A percentile compares a stretch with the other conserved stretches of the same genome.
phyloP scores from a whole-genome alignment of 1,140 invertebrate species.

The Ceratoteleas bidentatus region DNA sequence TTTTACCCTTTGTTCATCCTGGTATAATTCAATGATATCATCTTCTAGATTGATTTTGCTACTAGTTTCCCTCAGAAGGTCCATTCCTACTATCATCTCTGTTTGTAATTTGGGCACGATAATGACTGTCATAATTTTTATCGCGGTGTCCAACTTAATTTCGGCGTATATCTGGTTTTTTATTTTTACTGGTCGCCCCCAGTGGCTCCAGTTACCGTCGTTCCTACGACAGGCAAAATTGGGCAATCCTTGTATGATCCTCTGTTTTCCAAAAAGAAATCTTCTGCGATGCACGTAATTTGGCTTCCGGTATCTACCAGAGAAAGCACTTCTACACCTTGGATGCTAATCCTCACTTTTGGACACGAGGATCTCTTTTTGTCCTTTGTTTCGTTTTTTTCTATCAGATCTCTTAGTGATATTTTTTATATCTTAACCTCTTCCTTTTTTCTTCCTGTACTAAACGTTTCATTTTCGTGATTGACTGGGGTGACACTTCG shows the following conservation, averaged over 20 bases:
- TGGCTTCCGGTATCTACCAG: not conserved
- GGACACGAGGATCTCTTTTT: no score
- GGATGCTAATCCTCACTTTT: no score
- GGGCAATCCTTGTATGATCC: not conserved
- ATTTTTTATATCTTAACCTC: no score
- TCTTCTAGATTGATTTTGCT: not conserved
- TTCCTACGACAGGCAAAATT: not conserved
- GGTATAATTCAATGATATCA: not conserved
- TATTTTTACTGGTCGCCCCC: not conserved
- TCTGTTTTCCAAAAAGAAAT: not conserved
- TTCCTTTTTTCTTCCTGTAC: no score
- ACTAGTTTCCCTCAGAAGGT: not conserved
- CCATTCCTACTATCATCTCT: not conserved
- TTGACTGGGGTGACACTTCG: no score
- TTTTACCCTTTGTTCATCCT: not conserved
- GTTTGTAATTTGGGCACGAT: not conserved
- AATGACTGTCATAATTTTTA: not conserved
- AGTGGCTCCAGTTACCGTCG: not conserved
- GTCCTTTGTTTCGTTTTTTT: no score
- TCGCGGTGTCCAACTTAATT: not conserved
- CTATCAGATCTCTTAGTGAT: no score
- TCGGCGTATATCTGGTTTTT: not conserved
- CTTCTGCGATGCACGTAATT: not conserved
- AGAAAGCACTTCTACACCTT: no score
- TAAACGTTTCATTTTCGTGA: no score